phyloP scores from a whole-genome alignment of 2,797 vertebrate species.

The Psittacula derbiana region DNA sequence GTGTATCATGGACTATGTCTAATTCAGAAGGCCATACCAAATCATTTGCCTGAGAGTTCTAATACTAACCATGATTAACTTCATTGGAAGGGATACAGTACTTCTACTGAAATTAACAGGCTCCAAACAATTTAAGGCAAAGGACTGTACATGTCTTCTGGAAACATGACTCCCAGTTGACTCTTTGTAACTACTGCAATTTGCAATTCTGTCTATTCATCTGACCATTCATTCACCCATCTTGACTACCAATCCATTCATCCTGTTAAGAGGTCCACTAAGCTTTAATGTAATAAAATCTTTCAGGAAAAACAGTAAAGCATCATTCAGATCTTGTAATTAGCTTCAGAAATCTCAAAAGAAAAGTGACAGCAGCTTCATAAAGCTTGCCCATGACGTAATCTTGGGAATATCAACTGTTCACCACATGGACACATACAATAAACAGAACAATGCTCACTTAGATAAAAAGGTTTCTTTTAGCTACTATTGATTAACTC shows the following conservation, averaged over 20 bases:
- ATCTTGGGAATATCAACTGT: background rate
- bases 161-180: background rate
- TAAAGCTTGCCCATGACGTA: background rate
- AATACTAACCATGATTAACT: background rate
- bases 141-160: background rate
- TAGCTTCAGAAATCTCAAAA: background rate
- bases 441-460: background rate
- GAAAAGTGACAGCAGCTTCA: background rate
- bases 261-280: background rate
- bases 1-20: accelerated
- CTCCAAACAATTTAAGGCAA: background rate
- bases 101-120: background rate
- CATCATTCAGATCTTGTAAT: background rate
- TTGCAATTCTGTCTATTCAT: background rate
- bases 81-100: background rate
- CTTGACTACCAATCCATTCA: background rate
- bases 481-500: background rate
- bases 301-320: background rate
- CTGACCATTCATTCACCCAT: background rate
- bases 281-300: accelerated
- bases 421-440: background rate
- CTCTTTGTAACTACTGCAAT: background rate
- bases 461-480: background rate
- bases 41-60: background rate
- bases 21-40: background rate